These are phyloP conservation scores for Drosophila conformis DNA, from an alignment of 2,888 invertebrate genomes.

Conservation along the genomic window DNA sequence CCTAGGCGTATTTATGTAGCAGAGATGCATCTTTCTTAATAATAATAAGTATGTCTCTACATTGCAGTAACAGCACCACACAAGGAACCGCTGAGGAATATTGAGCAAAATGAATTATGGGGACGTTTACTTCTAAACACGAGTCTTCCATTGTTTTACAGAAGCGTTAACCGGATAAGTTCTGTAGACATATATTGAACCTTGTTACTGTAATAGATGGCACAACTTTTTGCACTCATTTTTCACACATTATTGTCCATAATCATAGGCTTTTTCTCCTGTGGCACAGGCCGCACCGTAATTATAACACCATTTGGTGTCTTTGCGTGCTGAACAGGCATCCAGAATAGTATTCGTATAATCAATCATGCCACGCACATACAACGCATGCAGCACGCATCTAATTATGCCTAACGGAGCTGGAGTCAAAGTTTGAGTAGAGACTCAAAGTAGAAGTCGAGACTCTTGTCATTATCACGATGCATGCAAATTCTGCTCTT, in stretches of 20 bases:
- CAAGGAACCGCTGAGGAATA: background rate
- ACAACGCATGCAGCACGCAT: conserved; percentile 65
- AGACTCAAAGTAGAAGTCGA: conserved; percentile 10
- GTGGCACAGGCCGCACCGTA: conserved; percentile 29
- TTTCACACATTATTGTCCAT: conserved; percentile 29
- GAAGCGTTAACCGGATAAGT: background rate
- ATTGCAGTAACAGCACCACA: conserved; percentile 17
- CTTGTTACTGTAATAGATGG: background rate
- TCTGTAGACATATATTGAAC: background rate
- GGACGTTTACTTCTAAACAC: background rate
- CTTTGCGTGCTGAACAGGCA: conserved; percentile 8
- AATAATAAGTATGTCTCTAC: background rate
- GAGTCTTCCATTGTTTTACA: background rate
- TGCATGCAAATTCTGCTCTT: conserved; percentile 51
- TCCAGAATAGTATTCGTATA: conserved; percentile 10
- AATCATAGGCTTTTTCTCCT: conserved; percentile 46
- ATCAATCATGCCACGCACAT: conserved; percentile 60
- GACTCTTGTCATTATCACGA: conserved; percentile 48
- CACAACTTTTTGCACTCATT: background rate
- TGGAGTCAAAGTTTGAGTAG: conserved; percentile 20
- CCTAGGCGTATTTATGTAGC: conserved; percentile 41
- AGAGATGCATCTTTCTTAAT: conserved; percentile 13
- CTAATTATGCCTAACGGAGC: conserved; percentile 67
- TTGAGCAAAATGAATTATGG: background rate
- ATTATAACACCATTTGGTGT: conserved; percentile 65